phyloP scores from a whole-genome alignment of 2,797 vertebrate species.

The Saxicola maurus region DNA sequence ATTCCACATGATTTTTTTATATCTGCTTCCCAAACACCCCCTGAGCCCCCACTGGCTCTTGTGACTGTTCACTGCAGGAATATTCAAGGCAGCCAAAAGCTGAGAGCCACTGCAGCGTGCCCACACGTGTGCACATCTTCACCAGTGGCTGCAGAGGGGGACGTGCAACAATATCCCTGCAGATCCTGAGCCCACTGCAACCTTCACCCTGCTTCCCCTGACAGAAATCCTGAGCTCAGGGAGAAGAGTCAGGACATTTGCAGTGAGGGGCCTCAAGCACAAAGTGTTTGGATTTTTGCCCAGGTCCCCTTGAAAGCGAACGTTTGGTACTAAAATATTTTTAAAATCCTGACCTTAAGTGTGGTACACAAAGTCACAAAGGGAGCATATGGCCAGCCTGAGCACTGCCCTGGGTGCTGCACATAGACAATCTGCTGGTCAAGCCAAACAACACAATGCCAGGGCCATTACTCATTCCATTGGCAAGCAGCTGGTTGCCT shows the following conservation, averaged over 20 bases:
- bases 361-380: neutral
- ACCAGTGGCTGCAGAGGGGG: neutral
- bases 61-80: neutral
- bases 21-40: neutral
- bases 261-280: neutral
- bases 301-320: neutral
- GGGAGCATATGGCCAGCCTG: neutral
- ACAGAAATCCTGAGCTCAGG: neutral
- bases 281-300: neutral
- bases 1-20: neutral
- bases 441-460: neutral
- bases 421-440: neutral
- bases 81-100: neutral
- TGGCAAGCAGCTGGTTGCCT: neutral
- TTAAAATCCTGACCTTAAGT: neutral
- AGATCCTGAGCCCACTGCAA: neutral
- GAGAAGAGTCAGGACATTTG: neutral
- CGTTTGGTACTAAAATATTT: neutral
- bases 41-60: neutral
- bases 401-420: neutral
- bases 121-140: rapidly evolving
- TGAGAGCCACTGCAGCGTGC: neutral
- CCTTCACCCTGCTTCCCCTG: neutral
- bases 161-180: rapidly evolving
- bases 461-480: neutral